Base-by-base conservation (phyloP, 2,797 vertebrate species). In the Hylomyscus alleni region DNA sequence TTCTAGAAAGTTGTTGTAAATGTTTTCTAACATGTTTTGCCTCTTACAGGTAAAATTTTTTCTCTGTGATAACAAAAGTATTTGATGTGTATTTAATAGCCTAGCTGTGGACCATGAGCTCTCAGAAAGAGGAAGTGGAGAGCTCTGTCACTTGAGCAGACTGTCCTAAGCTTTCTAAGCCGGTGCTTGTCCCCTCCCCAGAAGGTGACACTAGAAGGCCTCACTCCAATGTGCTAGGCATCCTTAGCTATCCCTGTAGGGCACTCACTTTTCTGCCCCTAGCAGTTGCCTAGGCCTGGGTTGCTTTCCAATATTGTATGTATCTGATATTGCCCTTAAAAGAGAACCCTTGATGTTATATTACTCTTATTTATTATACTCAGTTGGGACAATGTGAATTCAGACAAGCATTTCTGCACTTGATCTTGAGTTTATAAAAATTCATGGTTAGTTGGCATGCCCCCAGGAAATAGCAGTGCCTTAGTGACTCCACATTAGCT, bases 351-450 rank as follows among this genome's bases (percentile, higher is more conserved):
- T 37, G 94, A 85, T 82, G 34, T 20, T 58, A 92, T 56, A 73
- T 67, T 56, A 81, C 31, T 91, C 56, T 93, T 40, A 81, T 89
- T 93, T 89, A 4, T 90, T 69, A 60, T 69, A 60, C 50, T 95
- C 62, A 82, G 1, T 95, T 82, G 93, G 44, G 44, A 73, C 8
- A 88, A 7, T 78, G 31, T 93, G 75, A 73, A 91, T 87, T 91
- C 96, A 88, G 40, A 58, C 77, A 84, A 52, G 1, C 37, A 75
- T 91, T 82, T 40, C 47, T 95, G 29, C 0, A 77, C 29, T 92
- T 87, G 67, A 95, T 95, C 93, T 95, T 75, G 67, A 96, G 31
- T 90, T 90, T 72, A 89, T 62, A 62, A 50, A 75, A 26, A 58
- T 89, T 65, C 73, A 62, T 67, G 54, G 81, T 58, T 94, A 69